Conservation (phyloP, 2,113 vertebrate species). For the Alosa alosa region DNA sequence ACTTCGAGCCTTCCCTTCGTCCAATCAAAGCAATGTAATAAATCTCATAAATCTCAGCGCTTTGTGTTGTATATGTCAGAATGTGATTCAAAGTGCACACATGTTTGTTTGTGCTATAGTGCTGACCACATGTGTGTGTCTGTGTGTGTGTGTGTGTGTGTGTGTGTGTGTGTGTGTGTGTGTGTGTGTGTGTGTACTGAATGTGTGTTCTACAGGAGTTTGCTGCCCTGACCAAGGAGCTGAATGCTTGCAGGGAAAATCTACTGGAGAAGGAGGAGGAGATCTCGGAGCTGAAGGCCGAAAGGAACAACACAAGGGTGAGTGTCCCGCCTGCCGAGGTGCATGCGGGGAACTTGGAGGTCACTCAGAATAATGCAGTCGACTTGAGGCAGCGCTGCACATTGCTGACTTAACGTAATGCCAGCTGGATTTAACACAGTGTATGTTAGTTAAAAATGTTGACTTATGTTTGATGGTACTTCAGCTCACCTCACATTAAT, state of each 20-base stretch:
- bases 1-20: neutral
- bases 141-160: constrained; percentile 27
- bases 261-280: constrained; percentile 98
- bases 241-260: constrained; percentile 94
- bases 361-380: too few relatives aligned
- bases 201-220: constrained; percentile 80
- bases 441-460: too few relatives aligned
- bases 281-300: constrained; percentile 97
- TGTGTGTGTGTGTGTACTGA: constrained; percentile 20
- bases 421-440: too few relatives aligned
- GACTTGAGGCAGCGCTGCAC: too few relatives aligned
- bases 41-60: neutral
- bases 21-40: neutral
- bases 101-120: neutral
- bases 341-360: too few relatives aligned
- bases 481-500: too few relatives aligned
- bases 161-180: constrained; percentile 27
- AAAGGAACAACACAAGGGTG: constrained; percentile 97
- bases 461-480: too few relatives aligned
- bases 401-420: too few relatives aligned
- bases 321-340: constrained; percentile 50
- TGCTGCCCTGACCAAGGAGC: constrained; percentile 94
- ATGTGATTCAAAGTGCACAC: neutral
- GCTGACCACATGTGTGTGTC: constrained; percentile 26
- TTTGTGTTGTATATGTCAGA: neutral